Conservation (phyloP, 2,797 vertebrate species). For the Phoeniculus purpureus region DNA sequence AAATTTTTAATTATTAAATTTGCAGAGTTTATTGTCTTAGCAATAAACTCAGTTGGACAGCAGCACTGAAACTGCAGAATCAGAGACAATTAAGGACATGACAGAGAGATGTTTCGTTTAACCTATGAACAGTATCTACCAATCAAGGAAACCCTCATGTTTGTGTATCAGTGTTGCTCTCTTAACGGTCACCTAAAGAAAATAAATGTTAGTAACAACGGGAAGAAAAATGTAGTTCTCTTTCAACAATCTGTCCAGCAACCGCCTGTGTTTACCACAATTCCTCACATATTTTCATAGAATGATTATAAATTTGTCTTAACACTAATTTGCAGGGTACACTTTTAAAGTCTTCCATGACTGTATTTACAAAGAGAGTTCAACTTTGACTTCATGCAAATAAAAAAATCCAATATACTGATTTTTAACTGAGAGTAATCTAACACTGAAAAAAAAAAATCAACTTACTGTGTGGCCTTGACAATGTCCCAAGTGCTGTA, state of each 20-base stretch:
- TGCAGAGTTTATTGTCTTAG: not conserved
- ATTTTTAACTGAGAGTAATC: not conserved
- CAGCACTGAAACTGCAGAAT: not conserved
- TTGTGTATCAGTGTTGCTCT: not conserved
- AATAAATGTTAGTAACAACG: not conserved
- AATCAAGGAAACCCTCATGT: not conserved
- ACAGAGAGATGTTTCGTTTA: not conserved
- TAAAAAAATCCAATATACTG: not conserved
- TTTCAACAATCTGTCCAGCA: not conserved
- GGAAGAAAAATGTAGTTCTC: not conserved
- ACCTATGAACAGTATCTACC: not conserved
- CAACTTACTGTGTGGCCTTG: conserved; percentile 98
- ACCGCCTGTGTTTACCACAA: not conserved
- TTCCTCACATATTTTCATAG: not conserved
- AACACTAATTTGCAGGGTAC: not conserved
- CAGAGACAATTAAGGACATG: not conserved
- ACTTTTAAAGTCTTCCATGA: not conserved
- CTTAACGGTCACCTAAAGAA: not conserved
- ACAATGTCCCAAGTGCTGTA: conserved; percentile 99
- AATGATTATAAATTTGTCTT: not conserved
- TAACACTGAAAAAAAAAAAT: not conserved
- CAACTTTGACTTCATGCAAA: not conserved
- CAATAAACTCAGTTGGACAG: not conserved
- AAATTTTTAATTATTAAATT: not conserved
- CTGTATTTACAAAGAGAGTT: not conserved